These are phyloP conservation scores for Caenorhabditis tropicalis DNA, from an alignment of 1,140 invertebrate species.

Conservation along the genomic window DNA sequence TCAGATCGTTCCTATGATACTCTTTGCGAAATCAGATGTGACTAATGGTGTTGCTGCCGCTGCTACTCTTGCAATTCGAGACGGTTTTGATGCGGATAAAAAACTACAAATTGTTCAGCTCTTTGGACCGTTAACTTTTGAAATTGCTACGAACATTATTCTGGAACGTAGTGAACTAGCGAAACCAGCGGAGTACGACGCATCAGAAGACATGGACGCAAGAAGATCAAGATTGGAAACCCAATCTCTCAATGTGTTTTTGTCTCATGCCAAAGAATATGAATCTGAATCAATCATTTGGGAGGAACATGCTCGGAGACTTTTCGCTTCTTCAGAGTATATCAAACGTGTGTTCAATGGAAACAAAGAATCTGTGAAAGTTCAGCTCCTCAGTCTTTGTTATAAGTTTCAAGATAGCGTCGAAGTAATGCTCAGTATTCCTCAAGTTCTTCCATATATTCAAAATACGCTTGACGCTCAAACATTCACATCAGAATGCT, in stretches of 20 bases:
- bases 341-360: background rate
- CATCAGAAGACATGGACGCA: background rate
- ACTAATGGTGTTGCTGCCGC: constrained; percentile 28
- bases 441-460: background rate
- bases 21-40: constrained; percentile 39
- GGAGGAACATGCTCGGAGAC: background rate
- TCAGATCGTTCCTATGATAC: constrained; percentile 42
- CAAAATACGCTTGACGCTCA: background rate
- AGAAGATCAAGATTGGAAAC: background rate
- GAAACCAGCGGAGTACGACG: background rate
- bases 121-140: background rate
- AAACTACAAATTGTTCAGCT: constrained; percentile 4
- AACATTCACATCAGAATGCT: background rate
- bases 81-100: constrained; percentile 15
- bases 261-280: background rate
- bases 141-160: background rate
- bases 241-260: background rate
- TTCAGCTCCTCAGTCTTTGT: constrained; percentile 3
- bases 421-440: background rate
- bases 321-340: background rate
- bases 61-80: background rate
- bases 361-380: background rate
- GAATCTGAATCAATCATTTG: background rate
- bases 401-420: background rate
- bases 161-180: background rate